Evolutionary conservation across 2,113 vertebrate species (phyloP).

Genomic region (Eulacestoma nigropectus): DNA sequence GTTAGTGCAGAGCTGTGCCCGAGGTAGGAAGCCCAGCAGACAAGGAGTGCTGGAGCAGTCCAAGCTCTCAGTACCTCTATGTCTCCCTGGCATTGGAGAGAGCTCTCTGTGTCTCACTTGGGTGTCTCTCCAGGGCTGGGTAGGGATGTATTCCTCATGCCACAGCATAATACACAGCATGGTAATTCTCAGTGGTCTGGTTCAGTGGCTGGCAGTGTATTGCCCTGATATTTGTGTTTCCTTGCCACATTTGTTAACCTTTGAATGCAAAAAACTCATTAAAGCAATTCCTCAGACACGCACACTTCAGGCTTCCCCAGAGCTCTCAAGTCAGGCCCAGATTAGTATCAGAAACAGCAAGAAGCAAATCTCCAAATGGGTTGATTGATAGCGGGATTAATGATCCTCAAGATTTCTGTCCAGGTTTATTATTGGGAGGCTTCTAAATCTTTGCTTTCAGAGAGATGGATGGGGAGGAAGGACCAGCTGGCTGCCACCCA

Average conservation of each 20-base stretch:
- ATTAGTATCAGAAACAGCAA: slow-evolving; percentile 18
- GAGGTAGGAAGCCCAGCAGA: neutral
- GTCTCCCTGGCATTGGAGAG: neutral
- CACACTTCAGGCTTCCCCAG: slow-evolving; percentile 25
- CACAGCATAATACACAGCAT: neutral
- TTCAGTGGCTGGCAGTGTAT: neutral
- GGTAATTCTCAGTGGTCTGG: neutral
- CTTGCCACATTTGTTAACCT: slow-evolving; percentile 53
- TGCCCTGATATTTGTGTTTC: slow-evolving; percentile 31
- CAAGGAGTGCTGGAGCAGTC: neutral
- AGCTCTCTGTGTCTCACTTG: neutral
- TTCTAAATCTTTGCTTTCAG: slow-evolving; percentile 47
- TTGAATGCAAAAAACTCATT: slow-evolving; percentile 46
- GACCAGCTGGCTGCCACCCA: slow-evolving; percentile 49
- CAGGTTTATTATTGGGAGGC: slow-evolving; percentile 41
- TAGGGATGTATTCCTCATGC: neutral
- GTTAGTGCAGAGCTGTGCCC: neutral
- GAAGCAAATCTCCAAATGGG: slow-evolving; percentile 9
- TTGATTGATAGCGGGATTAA: slow-evolving; percentile 60
- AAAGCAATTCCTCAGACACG: neutral
- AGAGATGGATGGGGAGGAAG: slow-evolving; percentile 18
- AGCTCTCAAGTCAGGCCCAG: neutral
- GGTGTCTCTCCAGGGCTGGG: neutral
- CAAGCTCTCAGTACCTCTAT: neutral
- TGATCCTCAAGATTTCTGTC: slow-evolving; percentile 57